Base-by-base conservation (phyloP, 2,113 vertebrate species). In the Cyanoramphus novaezelandiae region DNA sequence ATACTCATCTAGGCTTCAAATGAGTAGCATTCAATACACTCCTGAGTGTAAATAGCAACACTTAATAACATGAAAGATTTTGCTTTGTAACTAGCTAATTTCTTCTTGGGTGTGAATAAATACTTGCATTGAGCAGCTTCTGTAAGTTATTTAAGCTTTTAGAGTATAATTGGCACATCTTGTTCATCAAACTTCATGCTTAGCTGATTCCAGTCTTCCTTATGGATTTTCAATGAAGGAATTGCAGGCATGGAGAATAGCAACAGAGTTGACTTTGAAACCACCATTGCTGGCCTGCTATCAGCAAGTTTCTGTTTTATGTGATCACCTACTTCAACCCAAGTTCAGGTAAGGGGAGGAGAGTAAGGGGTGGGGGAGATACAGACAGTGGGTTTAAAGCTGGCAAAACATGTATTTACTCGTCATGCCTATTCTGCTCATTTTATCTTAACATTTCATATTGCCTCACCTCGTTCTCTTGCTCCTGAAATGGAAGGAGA, bases 311-410 rank as follows among this genome's bases (percentile, higher is more conserved):
- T 64, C 76, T 78, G 68, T 23, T 2, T 72, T 37, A 10, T 12
- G 15, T 59, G 21, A 17, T 50, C 49, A 39, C 41, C 25, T 2
- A 1, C 70, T 28, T 60, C 64, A 63, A 47, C 80, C 41, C 11
- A 8, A 81, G 16, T 77, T 90, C 79, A 95, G 95, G 90, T 96
- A 93, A 96, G 86, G 50, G 31, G 50, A 80, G 29, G 49, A 92
- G 39, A 41, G 13, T 25, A 33, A 86, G 44, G 62, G 82, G 15
- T 62, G 49, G 37, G 35, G 37, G 28, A 74, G 46, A 27, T 37
- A 13, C 2, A 68, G 29, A 49, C 25, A 13, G 27, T 25, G 46
- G 13, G 24, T 86, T 59, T 63, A 53, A 63, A 86, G 80, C 37
- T 70, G 68, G 21, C 28, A 33, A 11, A 59, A 86, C 28, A 25